Evolutionary conservation across 2,113 vertebrate genomes (phyloP).

Genomic region (Perccottus glenii): DNA sequence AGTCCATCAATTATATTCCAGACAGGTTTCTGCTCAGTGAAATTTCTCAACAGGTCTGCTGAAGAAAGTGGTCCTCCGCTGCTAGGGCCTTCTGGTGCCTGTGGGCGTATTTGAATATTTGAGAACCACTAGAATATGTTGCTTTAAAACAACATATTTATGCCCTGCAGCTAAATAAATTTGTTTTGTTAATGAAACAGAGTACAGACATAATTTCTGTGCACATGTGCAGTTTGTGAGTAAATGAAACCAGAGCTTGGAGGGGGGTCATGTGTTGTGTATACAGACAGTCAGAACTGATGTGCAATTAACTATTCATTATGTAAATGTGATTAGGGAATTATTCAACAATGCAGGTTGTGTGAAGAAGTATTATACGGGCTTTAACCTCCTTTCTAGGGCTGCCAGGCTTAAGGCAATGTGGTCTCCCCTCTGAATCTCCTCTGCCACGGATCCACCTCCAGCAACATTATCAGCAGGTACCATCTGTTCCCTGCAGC

Average conservation of each 20-base stretch:
- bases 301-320: conserved; percentile 73
- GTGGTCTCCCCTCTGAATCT: conserved; percentile 38
- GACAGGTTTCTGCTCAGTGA: conserved; percentile 13
- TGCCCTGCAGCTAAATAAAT: conserved; percentile 52
- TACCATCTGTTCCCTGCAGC: conserved; percentile 75
- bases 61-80: conserved; percentile 19
- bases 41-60: conserved; percentile 42
- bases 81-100: conserved; percentile 36
- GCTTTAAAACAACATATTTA: conserved; percentile 53
- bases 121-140: conserved; percentile 48
- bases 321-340: conserved; percentile 63
- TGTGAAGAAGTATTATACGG: conserved; percentile 37
- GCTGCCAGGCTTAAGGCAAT: conserved; percentile 31
- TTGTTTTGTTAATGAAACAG: conserved; percentile 52
- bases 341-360: conserved; percentile 59
- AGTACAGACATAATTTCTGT: conserved; percentile 34
- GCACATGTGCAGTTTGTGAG: conserved; percentile 38
- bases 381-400: conserved; percentile 46
- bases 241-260: conserved; percentile 31
- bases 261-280: conserved; percentile 50
- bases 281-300: conserved; percentile 50
- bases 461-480: conserved; percentile 62
- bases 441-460: conserved; percentile 57
- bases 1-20: conserved; percentile 52
- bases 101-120: conserved; percentile 65